Conservation (phyloP, 2,113 vertebrate species). For the Uropsilus gracilis region DNA sequence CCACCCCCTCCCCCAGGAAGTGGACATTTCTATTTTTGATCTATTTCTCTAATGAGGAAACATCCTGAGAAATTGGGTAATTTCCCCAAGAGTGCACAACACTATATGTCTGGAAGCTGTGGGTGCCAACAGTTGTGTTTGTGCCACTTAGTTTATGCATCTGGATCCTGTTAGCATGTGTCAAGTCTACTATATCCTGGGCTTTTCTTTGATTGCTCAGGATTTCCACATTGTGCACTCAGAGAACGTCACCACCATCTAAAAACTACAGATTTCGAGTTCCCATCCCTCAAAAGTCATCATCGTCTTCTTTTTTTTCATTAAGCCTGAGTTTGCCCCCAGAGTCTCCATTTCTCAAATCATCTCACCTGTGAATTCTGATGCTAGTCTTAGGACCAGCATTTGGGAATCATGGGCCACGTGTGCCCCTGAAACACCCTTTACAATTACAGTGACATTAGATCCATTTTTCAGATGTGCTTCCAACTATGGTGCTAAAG, state of each 20-base stretch:
- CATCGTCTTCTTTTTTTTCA: background rate
- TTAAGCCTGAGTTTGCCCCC: background rate
- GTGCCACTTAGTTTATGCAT: too few relatives aligned
- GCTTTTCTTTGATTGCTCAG: background rate
- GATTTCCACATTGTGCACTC: background rate
- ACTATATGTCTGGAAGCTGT: background rate
- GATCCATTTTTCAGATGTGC: background rate
- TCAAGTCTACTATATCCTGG: background rate
- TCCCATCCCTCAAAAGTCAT: too few relatives aligned
- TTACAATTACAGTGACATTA: fast-evolving
- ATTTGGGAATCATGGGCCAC: background rate
- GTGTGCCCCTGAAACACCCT: background rate
- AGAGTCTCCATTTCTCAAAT: too few relatives aligned
- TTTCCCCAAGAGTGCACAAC: background rate
- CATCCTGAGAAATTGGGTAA: background rate
- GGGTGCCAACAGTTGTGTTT: fast-evolving
- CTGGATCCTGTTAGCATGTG: background rate
- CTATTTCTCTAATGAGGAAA: background rate
- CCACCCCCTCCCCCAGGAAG: background rate
- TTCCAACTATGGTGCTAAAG: background rate
- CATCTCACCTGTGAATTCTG: too few relatives aligned
- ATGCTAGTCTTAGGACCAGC: background rate
- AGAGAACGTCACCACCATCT: background rate
- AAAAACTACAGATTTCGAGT: background rate
- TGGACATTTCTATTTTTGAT: background rate